A percentile compares a stretch with the other conserved stretches of the same genome.
Conservation (phyloP, 2,888 invertebrate genomes). For the Spilosoma lubricipeda region DNA sequence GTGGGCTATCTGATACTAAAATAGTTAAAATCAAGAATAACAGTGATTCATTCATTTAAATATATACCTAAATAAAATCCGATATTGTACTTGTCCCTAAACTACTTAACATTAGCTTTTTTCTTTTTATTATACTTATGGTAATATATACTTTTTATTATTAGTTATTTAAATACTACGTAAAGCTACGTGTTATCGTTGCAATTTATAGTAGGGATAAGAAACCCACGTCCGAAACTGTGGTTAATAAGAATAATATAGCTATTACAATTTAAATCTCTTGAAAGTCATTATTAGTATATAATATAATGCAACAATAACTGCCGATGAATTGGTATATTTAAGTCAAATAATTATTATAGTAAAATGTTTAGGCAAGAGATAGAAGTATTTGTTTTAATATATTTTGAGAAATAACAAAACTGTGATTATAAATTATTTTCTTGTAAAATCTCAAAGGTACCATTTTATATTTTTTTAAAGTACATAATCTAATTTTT, state of each 20-base stretch:
- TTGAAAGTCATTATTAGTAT: not conserved
- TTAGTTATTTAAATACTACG: not conserved
- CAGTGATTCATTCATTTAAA: too few relatives aligned
- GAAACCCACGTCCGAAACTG: constrained; percentile 30
- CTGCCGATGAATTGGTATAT: constrained; percentile 40
- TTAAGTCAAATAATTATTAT: constrained; percentile 37
- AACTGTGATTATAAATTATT: constrained; percentile 52
- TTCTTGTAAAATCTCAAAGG: constrained; percentile 15
- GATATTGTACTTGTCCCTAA: not conserved
- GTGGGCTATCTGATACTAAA: too few relatives aligned
- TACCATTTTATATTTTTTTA: constrained; percentile 38
- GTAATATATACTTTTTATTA: not conserved
- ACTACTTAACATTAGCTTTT: not conserved
- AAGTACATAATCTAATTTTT: not conserved
- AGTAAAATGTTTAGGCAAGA: constrained; percentile 22
- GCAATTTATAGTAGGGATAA: constrained; percentile 6
- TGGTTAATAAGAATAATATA: constrained; percentile 21
- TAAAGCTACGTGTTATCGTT: constrained; percentile 4
- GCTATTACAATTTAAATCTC: constrained; percentile 1
- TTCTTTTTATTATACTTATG: not conserved
- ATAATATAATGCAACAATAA: constrained; percentile 20
- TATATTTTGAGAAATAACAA: constrained; percentile 36
- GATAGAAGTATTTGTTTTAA: constrained; percentile 26
- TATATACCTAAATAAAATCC: too few relatives aligned
- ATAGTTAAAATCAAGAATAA: too few relatives aligned